Percentiles rank a stretch among this genome's conserved stretches.
Conservation (phyloP, 53 echinoderm and acorn worm genomes). For the Arbacia lixula region DNA sequence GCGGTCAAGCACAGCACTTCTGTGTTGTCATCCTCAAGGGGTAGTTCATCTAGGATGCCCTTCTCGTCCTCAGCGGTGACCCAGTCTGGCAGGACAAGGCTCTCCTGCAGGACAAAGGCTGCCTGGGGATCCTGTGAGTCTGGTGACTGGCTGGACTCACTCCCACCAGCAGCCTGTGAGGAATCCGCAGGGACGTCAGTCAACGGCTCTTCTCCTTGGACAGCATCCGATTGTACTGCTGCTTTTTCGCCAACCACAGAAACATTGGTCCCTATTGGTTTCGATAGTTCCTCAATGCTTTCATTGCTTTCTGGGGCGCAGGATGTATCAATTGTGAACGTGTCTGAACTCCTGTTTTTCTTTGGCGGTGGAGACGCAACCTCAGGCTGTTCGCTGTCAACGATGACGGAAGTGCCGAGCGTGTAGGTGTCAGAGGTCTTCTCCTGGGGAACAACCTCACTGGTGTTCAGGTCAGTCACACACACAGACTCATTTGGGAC, state of each 20-base stretch:
- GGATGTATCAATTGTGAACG: constrained; percentile 30
- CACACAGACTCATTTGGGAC: too few species aligned
- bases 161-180: neutral
- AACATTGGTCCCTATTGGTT: neutral
- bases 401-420: neutral
- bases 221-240: neutral
- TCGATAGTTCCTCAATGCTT: too few species aligned
- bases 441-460: constrained; percentile 16
- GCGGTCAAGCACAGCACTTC: constrained; percentile 37
- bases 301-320: neutral
- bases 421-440: constrained; percentile 52
- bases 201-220: neutral
- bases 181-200: neutral
- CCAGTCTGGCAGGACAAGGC: constrained; percentile 46
- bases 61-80: constrained; percentile 37
- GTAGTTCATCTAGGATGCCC: constrained; percentile 50
- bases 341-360: constrained; percentile 22
- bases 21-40: constrained; percentile 45
- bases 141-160: neutral
- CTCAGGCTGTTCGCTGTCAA: neutral
- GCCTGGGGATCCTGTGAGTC: neutral
- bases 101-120: constrained; percentile 15
- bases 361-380: neutral
- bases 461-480: constrained; percentile 26
- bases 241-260: neutral